phyloP scores from a whole-genome alignment of 1,140 invertebrate genomes.

The Drosophila takahashii region DNA sequence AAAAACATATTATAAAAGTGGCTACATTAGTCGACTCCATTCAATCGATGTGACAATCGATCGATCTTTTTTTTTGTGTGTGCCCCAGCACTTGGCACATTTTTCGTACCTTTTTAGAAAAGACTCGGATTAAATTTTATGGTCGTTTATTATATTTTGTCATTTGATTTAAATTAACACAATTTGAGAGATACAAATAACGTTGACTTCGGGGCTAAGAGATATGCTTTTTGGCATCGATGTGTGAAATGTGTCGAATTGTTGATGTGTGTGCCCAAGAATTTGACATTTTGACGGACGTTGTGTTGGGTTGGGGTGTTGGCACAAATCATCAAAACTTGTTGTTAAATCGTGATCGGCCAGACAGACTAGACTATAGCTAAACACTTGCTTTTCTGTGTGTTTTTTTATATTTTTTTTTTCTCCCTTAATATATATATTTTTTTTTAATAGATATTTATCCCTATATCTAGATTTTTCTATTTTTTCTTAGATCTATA shows the following conservation, averaged over 20 bases:
- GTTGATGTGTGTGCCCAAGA: slow-evolving; percentile 31
- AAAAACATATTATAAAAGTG: background rate
- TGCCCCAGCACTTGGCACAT: slow-evolving; percentile 56
- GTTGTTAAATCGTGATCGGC: slow-evolving; percentile 19
- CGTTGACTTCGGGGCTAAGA: slow-evolving; percentile 26
- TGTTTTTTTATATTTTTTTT: background rate
- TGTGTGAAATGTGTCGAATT: slow-evolving; percentile 41
- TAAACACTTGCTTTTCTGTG: slow-evolving; percentile 5
- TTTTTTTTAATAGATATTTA: too few species aligned
- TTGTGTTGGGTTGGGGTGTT: slow-evolving; percentile 8
- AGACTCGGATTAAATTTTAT: slow-evolving; percentile 75
- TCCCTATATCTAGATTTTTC: background rate
- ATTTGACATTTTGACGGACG: slow-evolving; percentile 43
- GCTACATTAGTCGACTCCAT: background rate
- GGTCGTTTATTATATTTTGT: slow-evolving; percentile 80
- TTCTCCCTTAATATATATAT: too few species aligned
- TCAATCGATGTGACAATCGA: background rate
- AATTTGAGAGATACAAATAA: slow-evolving; percentile 28
- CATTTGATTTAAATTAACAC: slow-evolving; percentile 79
- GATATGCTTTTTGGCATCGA: slow-evolving; percentile 23
- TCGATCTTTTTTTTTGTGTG: slow-evolving; percentile 13
- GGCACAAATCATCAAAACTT: slow-evolving; percentile 23
- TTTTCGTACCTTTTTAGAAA: slow-evolving; percentile 63
- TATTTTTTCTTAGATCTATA: slow-evolving; percentile 6
- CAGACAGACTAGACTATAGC: slow-evolving; percentile 7